These are phyloP conservation scores for Sitta europaea DNA, from an alignment of 2,113 vertebrate species.

Conservation along the genomic window DNA sequence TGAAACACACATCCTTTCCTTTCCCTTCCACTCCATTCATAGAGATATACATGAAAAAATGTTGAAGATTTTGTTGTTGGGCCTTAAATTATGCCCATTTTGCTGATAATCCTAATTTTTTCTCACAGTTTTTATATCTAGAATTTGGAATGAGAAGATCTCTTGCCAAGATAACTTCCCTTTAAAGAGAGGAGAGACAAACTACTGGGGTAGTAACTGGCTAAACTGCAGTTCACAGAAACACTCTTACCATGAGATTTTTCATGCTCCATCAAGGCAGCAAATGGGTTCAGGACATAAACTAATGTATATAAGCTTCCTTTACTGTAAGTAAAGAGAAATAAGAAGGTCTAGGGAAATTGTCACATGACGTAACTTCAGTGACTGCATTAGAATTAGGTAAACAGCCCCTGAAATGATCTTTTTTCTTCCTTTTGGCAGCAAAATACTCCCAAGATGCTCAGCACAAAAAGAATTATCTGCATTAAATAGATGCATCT, in stretches of 20 bases:
- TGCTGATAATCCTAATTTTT: neutral
- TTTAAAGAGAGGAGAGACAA: neutral
- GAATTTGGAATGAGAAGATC: rapidly evolving
- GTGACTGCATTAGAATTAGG: neutral
- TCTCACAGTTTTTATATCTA: neutral
- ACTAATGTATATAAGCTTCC: neutral
- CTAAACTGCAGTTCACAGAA: neutral
- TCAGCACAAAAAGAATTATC: neutral
- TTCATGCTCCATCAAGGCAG: neutral
- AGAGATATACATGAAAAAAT: neutral
- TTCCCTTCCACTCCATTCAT: neutral
- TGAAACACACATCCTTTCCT: neutral
- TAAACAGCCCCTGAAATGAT: neutral
- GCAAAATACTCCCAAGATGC: neutral
- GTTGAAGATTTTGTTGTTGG: neutral
- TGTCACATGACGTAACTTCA: neutral
- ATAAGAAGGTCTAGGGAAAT: neutral
- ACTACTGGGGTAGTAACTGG: no score
- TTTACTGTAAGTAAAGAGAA: neutral
- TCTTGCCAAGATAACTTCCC: neutral
- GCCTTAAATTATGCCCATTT: neutral
- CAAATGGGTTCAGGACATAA: neutral
- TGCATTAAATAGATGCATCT: neutral
- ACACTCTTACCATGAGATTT: neutral
- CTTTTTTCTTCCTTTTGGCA: neutral